phyloP scores from a whole-genome alignment of 1,140 invertebrate genomes.

The Anastrepha obliqua region DNA sequence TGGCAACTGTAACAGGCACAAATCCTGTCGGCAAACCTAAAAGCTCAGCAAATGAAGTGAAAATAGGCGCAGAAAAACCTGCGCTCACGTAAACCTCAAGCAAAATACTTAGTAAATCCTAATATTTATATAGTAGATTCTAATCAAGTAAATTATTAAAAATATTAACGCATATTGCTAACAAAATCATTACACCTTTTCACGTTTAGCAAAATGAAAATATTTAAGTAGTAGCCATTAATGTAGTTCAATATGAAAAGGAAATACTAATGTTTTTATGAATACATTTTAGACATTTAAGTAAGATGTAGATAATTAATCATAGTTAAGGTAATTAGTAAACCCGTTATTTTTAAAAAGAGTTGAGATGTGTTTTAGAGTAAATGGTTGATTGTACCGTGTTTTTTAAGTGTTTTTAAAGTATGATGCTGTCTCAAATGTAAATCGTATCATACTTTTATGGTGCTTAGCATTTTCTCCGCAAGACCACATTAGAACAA shows the following conservation, averaged over 20 bases:
- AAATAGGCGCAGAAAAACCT: neutral
- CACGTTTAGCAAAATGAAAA: slow-evolving; percentile 37
- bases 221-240: neutral
- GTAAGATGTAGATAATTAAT: slow-evolving; percentile 26
- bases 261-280: neutral
- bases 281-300: neutral
- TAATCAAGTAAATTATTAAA: slow-evolving; percentile 50
- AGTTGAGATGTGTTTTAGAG: slow-evolving; percentile 6
- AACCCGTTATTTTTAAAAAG: neutral
- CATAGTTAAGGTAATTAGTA: neutral
- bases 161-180: slow-evolving; percentile 15
- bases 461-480: neutral
- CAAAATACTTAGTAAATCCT: slow-evolving; percentile 7
- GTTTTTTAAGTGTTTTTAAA: slow-evolving; percentile 21
- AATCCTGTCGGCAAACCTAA: neutral
- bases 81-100: slow-evolving; percentile 4
- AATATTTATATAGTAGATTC: neutral
- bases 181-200: neutral
- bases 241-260: slow-evolving; percentile 39
- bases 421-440: neutral
- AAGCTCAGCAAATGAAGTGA: neutral
- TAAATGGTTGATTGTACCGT: neutral
- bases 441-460: neutral
- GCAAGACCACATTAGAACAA: neutral
- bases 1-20: neutral